Evolutionary conservation across 2,797 vertebrate species (phyloP).

Genomic region (Acestrorhynchus altus): DNA sequence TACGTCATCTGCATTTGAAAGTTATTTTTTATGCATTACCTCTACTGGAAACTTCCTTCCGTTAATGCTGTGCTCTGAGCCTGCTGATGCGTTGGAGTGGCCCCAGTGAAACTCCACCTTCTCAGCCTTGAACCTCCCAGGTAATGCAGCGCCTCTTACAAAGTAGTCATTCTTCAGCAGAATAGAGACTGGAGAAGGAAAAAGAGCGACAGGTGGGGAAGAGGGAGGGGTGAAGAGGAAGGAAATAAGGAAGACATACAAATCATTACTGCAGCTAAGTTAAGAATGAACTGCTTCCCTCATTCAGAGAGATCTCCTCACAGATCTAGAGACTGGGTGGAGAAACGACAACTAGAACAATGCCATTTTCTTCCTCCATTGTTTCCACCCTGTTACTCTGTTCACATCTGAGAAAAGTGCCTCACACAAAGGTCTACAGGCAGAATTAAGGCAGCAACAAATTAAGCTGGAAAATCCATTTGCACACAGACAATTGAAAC

Average conservation of each 20-base stretch:
- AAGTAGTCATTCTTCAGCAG: constrained; percentile 96
- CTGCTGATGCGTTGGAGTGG: constrained; percentile 90
- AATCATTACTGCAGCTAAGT: constrained; percentile 30
- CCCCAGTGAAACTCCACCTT: constrained; percentile 99
- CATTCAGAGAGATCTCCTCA: neutral
- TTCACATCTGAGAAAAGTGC: constrained; percentile 12
- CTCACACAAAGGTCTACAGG: neutral
- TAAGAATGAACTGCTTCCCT: constrained; percentile 16
- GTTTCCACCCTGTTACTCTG: constrained; percentile 7
- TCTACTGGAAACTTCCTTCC: constrained; percentile 92
- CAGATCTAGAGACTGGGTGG: neutral
- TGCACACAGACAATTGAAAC: neutral
- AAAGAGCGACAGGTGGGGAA: neutral
- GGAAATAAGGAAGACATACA: constrained; percentile 16
- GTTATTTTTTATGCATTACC: constrained; percentile 71
- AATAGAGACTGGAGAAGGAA: constrained; percentile 86
- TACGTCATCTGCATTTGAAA: constrained; percentile 11
- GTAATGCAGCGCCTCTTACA: constrained; percentile 90
- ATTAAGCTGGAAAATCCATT: constrained; percentile 14
- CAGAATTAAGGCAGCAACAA: constrained; percentile 8
- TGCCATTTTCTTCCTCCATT: neutral
- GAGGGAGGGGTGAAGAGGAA: neutral
- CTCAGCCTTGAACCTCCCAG: constrained; percentile 96
- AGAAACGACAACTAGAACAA: neutral
- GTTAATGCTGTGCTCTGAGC: constrained; percentile 95